Conservation (phyloP, 2,113 vertebrate species). For the Entelurus aequoreus region DNA sequence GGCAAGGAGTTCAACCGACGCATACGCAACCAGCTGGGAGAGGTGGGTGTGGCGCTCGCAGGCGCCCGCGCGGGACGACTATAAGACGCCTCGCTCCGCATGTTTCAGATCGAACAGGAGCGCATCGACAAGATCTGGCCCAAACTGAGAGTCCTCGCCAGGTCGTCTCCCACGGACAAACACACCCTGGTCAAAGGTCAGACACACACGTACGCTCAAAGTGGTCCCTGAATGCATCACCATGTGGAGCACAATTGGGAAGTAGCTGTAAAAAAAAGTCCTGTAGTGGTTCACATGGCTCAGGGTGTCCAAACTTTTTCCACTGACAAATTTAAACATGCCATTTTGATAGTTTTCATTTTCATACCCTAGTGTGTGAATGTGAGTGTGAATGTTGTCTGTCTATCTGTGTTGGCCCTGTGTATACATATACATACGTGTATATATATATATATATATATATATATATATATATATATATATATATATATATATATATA, state of each 20-base stretch:
- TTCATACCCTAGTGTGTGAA: too few species aligned
- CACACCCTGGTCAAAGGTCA: constrained; percentile 97
- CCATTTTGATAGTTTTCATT: too few species aligned
- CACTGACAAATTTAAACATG: too few species aligned
- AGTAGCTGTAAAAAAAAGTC: too few species aligned
- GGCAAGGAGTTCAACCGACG: constrained; percentile 95
- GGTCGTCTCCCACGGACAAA: constrained; percentile 97
- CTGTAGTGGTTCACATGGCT: too few species aligned
- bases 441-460: too few species aligned
- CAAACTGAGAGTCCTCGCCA: constrained; percentile 92
- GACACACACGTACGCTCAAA: not conserved
- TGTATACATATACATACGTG: too few species aligned
- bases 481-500: too few species aligned
- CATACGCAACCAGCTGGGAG: constrained; percentile 91
- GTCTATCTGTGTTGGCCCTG: too few species aligned
- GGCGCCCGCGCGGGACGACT: not conserved
- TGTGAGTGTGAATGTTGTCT: too few species aligned
- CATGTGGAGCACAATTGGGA: not conserved
- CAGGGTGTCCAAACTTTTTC: too few species aligned
- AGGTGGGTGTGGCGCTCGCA: constrained; percentile 68
- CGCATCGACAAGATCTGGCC: constrained; percentile 97
- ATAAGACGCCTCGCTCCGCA: constrained; percentile 15
- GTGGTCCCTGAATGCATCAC: not conserved
- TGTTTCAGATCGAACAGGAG: constrained; percentile 90
- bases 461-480: too few species aligned